These are phyloP conservation scores for Pherbina coryleti DNA, from an alignment of 2,888 invertebrate species.

Conservation along the genomic window DNA sequence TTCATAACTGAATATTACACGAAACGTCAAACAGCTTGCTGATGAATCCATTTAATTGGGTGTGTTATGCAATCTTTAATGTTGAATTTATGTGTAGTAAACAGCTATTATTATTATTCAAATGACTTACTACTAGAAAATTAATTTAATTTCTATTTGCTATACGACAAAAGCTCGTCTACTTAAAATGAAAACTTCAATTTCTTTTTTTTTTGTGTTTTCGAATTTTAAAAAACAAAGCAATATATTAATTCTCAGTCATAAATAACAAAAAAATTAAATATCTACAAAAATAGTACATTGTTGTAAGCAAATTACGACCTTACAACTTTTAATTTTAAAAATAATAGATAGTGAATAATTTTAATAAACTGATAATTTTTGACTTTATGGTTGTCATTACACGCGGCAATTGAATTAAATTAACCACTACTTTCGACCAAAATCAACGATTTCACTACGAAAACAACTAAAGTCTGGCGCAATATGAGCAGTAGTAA, in stretches of 20 bases:
- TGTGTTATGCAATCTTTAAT: conserved; percentile 26
- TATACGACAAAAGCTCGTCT: conserved; percentile 30
- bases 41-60: background rate
- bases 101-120: too few relatives aligned
- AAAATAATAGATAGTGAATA: too few relatives aligned
- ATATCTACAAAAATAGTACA: conserved; percentile 23
- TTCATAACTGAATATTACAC: too few relatives aligned
- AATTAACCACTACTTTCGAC: conserved; percentile 27
- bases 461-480: conserved; percentile 43
- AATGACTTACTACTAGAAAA: background rate
- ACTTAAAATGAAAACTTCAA: conserved; percentile 39
- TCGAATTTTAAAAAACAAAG: conserved; percentile 31
- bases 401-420: background rate
- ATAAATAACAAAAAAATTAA: conserved; percentile 28
- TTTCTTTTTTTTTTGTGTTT: conserved; percentile 9
- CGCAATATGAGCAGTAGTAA: conserved; percentile 59
- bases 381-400: too few relatives aligned
- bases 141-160: background rate
- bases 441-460: conserved; percentile 5
- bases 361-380: too few relatives aligned
- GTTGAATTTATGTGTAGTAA: too few relatives aligned
- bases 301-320: conserved; percentile 10
- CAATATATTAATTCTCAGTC: conserved; percentile 22
- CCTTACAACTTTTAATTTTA: conserved; percentile 2
- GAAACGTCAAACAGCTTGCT: too few relatives aligned